These are phyloP conservation scores for Tapirus terrestris DNA, from an alignment of 2,113 vertebrate species.

Conservation along the genomic window DNA sequence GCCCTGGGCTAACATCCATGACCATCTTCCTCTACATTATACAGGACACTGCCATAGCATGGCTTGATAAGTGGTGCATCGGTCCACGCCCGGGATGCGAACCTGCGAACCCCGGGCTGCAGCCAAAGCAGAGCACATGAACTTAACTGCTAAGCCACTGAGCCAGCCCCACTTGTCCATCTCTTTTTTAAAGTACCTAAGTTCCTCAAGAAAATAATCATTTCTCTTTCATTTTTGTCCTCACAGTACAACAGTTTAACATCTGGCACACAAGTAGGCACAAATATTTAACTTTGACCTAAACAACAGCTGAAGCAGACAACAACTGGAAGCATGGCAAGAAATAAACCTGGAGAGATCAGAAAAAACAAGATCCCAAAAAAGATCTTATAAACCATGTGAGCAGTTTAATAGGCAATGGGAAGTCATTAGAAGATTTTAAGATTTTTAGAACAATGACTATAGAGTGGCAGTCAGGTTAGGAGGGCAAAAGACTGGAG, in stretches of 20 bases:
- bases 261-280: not conserved
- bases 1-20: no score
- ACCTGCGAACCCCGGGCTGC: no score
- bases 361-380: not conserved
- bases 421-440: not conserved
- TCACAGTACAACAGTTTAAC: not conserved
- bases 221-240: not conserved
- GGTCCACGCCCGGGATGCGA: no score
- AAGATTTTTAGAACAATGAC: not conserved
- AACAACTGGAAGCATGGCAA: not conserved
- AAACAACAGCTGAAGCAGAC: not conserved
- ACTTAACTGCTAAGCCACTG: no score
- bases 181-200: not conserved
- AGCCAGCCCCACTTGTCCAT: not conserved
- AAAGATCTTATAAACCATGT: not conserved
- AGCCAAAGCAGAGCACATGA: no score
- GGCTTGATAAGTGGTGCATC: no score
- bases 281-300: not conserved
- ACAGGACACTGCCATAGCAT: no score
- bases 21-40: no score
- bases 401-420: not conserved
- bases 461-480: not conserved
- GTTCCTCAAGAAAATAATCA: constrained; percentile 17
- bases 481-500: not conserved
- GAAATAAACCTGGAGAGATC: not conserved